A percentile compares a stretch with the other conserved stretches of the same genome.
Conservation (phyloP, 2,797 vertebrate genomes). For the Hirundo rustica region DNA sequence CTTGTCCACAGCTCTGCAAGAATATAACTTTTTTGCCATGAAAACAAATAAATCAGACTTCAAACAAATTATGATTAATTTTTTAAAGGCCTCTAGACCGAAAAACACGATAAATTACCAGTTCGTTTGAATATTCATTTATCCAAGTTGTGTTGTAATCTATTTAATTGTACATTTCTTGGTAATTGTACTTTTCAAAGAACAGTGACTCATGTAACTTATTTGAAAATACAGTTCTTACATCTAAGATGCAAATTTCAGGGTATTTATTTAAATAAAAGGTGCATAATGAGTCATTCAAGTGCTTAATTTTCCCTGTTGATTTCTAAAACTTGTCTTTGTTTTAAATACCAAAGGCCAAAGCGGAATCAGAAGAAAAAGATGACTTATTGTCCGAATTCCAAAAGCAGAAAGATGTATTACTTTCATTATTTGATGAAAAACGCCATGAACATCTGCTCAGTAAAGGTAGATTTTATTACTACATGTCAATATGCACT, state of each 20-base stretch:
- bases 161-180: not conserved
- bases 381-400: constrained; percentile 85
- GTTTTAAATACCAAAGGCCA: constrained; percentile 67
- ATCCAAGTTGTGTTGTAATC: not conserved
- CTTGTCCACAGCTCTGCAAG: not conserved
- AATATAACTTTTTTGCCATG: not conserved
- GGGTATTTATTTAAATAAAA: not conserved
- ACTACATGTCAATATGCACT: not conserved
- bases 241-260: not conserved
- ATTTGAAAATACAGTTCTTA: not conserved
- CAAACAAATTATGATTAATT: not conserved
- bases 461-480: constrained; percentile 84
- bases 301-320: not conserved
- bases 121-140: not conserved
- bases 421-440: constrained; percentile 91
- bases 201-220: not conserved
- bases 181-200: not conserved
- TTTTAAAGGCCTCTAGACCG: not conserved
- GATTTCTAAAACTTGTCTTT: constrained; percentile 9
- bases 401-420: constrained; percentile 85
- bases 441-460: constrained; percentile 92
- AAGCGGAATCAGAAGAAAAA: constrained; percentile 85
- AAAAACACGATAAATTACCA: not conserved
- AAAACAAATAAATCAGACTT: not conserved
- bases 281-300: not conserved